Percentiles rank a stretch among this genome's conserved stretches.
Conservation (phyloP, 2,888 invertebrate genomes). For the Bellardia bayeri region DNA sequence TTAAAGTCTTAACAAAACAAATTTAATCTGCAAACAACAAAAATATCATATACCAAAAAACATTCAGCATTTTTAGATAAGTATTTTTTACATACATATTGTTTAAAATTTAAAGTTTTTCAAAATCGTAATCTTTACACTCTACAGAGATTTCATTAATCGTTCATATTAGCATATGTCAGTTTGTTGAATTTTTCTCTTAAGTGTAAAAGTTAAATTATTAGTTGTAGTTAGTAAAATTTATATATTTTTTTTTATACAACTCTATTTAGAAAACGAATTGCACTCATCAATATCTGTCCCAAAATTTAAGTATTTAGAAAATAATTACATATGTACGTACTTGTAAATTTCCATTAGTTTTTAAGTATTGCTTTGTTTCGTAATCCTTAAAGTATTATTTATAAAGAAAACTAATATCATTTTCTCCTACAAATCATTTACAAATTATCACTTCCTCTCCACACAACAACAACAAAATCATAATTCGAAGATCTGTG, state of each 20-base stretch:
- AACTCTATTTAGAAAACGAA: background rate
- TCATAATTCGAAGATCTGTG: conserved; percentile 55
- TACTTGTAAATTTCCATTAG: background rate
- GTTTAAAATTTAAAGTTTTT: conserved; percentile 1
- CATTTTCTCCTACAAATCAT: background rate
- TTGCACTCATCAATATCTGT: background rate
- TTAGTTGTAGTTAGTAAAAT: conserved; percentile 41
- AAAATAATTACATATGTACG: background rate
- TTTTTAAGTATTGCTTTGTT: background rate
- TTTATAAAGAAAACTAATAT: background rate
- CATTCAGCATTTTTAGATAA: conserved; percentile 58
- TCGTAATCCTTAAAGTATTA: background rate
- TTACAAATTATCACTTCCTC: background rate
- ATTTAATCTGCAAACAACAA: background rate
- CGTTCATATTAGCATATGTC: too few relatives aligned
- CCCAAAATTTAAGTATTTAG: too few relatives aligned
- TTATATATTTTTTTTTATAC: background rate
- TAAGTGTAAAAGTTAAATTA: conserved; percentile 24
- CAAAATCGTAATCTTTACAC: background rate
- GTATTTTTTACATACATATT: conserved; percentile 20
- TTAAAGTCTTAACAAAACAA: conserved; percentile 1
- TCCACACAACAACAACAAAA: background rate
- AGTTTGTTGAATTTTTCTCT: background rate
- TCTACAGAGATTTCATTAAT: background rate
- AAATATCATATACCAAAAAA: conserved; percentile 53